A percentile compares a stretch with the other conserved stretches of the same genome.
These are phyloP conservation scores for Tetropium fuscum DNA, from an alignment of 2,888 invertebrate genomes.

Conservation along the genomic window DNA sequence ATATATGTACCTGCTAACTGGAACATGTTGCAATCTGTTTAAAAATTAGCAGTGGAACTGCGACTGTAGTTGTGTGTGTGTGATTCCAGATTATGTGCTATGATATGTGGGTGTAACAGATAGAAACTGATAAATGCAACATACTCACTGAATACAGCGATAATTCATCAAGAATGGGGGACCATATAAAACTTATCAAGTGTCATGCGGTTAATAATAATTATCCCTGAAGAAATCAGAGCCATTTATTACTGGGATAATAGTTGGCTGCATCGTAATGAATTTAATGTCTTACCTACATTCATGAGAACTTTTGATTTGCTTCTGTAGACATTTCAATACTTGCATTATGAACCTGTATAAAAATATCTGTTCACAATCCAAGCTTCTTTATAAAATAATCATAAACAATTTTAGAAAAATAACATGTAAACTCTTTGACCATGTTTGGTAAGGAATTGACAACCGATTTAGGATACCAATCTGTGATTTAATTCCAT, in stretches of 20 bases:
- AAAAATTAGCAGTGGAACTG: slow-evolving; percentile 39
- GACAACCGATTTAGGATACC: too few species aligned
- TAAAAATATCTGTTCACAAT: too few species aligned
- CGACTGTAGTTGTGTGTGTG: slow-evolving; percentile 23
- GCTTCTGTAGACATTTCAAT: too few species aligned
- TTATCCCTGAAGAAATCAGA: slow-evolving; percentile 27
- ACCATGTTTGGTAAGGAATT: too few species aligned
- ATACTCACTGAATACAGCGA: slow-evolving; percentile 31
- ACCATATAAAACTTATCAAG: slow-evolving; percentile 11
- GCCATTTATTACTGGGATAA: slow-evolving; percentile 25
- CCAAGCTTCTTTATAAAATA: too few species aligned
- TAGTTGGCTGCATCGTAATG: slow-evolving; percentile 1
- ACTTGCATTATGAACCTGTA: too few species aligned
- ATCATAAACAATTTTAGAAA: too few species aligned
- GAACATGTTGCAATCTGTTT: slow-evolving; percentile 46
- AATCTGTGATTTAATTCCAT: too few species aligned
- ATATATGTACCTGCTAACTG: slow-evolving; percentile 53
- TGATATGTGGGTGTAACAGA: slow-evolving; percentile 52
- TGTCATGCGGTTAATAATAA: slow-evolving; percentile 20
- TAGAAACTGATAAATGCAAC: slow-evolving; percentile 46
- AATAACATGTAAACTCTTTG: too few species aligned
- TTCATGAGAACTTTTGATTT: too few species aligned
- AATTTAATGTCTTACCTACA: too few species aligned
- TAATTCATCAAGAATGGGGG: slow-evolving; percentile 41
- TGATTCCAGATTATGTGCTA: slow-evolving; percentile 50